Percentiles rank a stretch among this genome's conserved stretches.
Conservation (phyloP, 2,888 invertebrate species). For the Polydrusus tereticollis region DNA sequence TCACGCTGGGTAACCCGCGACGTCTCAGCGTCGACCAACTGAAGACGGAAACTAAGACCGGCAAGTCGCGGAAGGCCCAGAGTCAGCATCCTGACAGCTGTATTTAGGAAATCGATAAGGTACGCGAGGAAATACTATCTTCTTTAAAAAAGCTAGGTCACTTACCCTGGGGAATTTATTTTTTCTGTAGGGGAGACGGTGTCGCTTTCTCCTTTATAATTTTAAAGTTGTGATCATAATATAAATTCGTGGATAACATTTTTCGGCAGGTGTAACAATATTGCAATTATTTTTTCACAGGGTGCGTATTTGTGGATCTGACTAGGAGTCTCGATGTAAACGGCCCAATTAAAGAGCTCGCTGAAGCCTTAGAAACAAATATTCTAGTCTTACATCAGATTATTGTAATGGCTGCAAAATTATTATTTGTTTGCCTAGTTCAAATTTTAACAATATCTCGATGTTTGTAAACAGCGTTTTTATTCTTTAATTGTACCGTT, state of each 20-base stretch:
- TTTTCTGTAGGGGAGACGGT: not conserved
- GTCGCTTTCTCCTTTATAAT: too few relatives aligned
- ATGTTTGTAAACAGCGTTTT: slow-evolving; percentile 9
- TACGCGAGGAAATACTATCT: not conserved
- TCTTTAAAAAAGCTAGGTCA: not conserved
- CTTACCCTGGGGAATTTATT: not conserved
- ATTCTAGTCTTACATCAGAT: slow-evolving; percentile 6
- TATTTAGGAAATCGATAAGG: slow-evolving; percentile 29
- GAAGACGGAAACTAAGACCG: slow-evolving; percentile 71
- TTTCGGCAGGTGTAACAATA: not conserved
- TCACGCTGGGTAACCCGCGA: slow-evolving; percentile 86
- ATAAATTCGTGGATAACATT: too few relatives aligned
- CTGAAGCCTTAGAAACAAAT: not conserved
- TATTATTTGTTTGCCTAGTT: slow-evolving; percentile 4
- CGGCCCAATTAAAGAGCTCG: not conserved
- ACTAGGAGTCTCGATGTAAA: not conserved
- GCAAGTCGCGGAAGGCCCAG: slow-evolving; percentile 72
- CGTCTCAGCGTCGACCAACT: slow-evolving; percentile 79
- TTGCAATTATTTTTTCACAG: not conserved
- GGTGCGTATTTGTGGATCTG: not conserved
- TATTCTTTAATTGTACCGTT: not conserved
- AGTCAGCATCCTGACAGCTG: slow-evolving; percentile 79
- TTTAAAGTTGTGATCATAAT: too few relatives aligned
- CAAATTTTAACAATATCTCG: slow-evolving; percentile 3
- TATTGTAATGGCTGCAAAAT: not conserved